These are phyloP conservation scores for Andricus grossulariae DNA, from an alignment of 1,140 invertebrate genomes.

Conservation along the genomic window DNA sequence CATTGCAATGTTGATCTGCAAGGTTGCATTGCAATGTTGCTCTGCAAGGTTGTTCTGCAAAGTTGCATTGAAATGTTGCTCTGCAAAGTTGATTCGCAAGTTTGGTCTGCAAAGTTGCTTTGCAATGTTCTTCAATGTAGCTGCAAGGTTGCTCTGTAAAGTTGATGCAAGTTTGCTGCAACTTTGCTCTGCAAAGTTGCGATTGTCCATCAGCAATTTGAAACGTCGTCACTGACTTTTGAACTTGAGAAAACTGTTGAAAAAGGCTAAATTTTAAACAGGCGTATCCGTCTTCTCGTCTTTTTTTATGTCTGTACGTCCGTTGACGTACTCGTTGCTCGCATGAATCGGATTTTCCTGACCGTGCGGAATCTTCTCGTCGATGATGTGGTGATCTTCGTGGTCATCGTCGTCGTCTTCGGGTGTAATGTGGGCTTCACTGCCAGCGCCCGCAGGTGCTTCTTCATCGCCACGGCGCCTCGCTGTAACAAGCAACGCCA, in stretches of 20 bases:
- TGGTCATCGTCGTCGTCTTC: conserved; percentile 72
- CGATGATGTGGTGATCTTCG: conserved; percentile 71
- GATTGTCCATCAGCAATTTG: conserved; percentile 29
- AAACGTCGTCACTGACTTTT: conserved; percentile 17
- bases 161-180: no score
- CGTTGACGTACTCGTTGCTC: conserved; percentile 73
- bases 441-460: conserved; percentile 71
- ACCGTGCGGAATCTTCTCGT: conserved; percentile 71
- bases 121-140: no score
- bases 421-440: conserved; percentile 74
- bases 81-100: no score
- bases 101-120: no score
- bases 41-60: no score
- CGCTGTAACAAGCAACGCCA: conserved; percentile 77
- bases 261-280: conserved; percentile 62
- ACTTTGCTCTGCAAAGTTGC: no score
- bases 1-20: no score
- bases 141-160: no score
- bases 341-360: conserved; percentile 74
- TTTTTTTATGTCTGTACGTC: conserved; percentile 70
- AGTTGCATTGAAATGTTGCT: no score
- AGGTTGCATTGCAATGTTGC: no score
- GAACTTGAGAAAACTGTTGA: neutral
- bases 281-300: conserved; percentile 73
- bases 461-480: conserved; percentile 75